Conservation (phyloP, 2,797 vertebrate genomes). For the Poeciliopsis turneri region DNA sequence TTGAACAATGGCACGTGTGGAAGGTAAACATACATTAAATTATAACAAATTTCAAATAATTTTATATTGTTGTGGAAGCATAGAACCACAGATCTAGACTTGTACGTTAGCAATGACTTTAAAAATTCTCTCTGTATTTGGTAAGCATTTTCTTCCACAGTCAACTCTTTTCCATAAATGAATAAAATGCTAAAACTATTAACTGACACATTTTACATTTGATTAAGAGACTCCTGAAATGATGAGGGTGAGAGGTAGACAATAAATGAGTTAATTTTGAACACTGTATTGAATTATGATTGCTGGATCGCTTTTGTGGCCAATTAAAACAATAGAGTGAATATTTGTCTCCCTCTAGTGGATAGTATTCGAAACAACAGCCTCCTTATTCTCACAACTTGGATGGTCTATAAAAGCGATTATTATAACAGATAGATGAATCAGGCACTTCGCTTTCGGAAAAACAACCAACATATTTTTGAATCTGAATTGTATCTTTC, state of each 20-base stretch:
- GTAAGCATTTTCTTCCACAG: not conserved
- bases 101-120: not conserved
- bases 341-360: conserved; percentile 73
- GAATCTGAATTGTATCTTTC: not conserved
- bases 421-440: not conserved
- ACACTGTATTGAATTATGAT: not conserved
- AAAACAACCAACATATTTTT: not conserved
- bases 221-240: not conserved
- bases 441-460: not conserved
- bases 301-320: not conserved
- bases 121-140: not conserved
- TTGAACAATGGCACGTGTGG: not conserved
- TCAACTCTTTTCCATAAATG: not conserved
- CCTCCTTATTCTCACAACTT: not conserved
- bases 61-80: not conserved
- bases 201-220: not conserved
- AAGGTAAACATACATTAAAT: not conserved
- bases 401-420: not conserved
- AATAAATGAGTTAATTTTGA: not conserved
- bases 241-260: not conserved
- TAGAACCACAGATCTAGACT: not conserved
- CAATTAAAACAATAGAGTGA: not conserved
- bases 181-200: not conserved
- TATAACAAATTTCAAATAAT: not conserved
- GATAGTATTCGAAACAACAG: not conserved